These are phyloP conservation scores for Polypterus senegalus DNA, from an alignment of 2,113 vertebrate genomes.

Conservation along the genomic window DNA sequence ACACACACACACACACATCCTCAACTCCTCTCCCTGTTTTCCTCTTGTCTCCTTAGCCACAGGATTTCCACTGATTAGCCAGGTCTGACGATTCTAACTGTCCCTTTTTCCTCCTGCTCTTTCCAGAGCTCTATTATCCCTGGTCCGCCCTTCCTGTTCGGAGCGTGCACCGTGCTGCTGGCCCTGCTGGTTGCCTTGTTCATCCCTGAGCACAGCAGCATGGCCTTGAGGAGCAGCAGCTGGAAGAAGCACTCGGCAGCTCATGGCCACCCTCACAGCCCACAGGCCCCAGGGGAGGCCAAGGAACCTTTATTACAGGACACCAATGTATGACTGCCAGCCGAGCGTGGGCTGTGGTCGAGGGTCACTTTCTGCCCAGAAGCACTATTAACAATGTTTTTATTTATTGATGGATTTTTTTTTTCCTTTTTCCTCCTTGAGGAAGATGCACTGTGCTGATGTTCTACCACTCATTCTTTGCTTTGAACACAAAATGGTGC, in stretches of 20 bases:
- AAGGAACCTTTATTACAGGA: slow-evolving; percentile 78
- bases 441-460: no score
- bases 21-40: no score
- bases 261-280: slow-evolving; percentile 62
- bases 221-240: slow-evolving; percentile 47
- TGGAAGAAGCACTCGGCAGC: slow-evolving; percentile 73
- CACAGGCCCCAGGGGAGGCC: slow-evolving; percentile 66
- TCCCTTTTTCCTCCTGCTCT: not conserved
- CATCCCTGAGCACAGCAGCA: slow-evolving; percentile 69
- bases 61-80: no score
- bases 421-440: slow-evolving; percentile 8
- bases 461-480: no score
- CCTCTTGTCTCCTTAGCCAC: no score
- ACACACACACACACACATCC: no score
- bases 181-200: slow-evolving; percentile 79
- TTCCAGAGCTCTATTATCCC: slow-evolving; percentile 70
- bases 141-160: slow-evolving; percentile 69
- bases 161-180: slow-evolving; percentile 67
- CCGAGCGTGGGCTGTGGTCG: slow-evolving; percentile 13
- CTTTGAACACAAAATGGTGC: no score
- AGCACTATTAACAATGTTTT: slow-evolving; percentile 22
- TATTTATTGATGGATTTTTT: slow-evolving; percentile 11
- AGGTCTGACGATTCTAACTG: no score
- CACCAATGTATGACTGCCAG: slow-evolving; percentile 63
- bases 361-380: slow-evolving; percentile 17